Base-by-base conservation (phyloP, 2,888 invertebrate species). In the Hedychridium roseum region DNA sequence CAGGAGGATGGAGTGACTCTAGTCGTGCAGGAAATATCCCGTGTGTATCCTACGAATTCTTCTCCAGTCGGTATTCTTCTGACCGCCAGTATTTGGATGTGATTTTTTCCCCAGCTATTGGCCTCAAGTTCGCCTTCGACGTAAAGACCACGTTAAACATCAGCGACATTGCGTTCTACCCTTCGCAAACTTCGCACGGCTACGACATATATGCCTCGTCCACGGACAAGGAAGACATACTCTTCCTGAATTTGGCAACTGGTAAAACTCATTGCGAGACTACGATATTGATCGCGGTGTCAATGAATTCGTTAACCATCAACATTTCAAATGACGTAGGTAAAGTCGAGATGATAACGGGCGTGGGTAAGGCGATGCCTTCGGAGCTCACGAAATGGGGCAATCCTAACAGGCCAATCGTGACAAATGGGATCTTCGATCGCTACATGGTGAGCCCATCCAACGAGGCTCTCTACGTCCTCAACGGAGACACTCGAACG, bases 311-410 rank as follows among this genome's bases (percentile, higher is more conserved):
- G n/a, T n/a, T n/a, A n/a, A n/a, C n/a, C n/a, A n/a, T n/a, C n/a
- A n/a, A n/a, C n/a, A n/a, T n/a, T n/a, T n/a, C n/a, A n/a, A n/a
- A n/a, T n/a, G n/a, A n/a, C 4, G 14, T 77, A 85, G 88, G 88
- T 15, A 88, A 89, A 82, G 88, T 90, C 30, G 89, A 89, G 74
- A 87, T 88, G 81, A 87, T 90, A 60, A 88, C 88, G 27, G 89
- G 90, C 53, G 86, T 87, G 37, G 87, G 87, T 6, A 83, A 83
- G 66, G 85, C 87, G 7, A 83, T 85, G 78, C 79, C 84, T 11
- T 72, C 82, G 6, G 76, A 80, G 48, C 67, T 84, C 46, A 82
- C 84, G 40, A 82, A 84, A 68, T 88, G 88, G 87, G 84, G 83
- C 45, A 85, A 85, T 68, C 85, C 86, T 11, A 86, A 85, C 70